Base-by-base conservation (phyloP, 2,797 vertebrate species). In the Perodicticus potto region DNA sequence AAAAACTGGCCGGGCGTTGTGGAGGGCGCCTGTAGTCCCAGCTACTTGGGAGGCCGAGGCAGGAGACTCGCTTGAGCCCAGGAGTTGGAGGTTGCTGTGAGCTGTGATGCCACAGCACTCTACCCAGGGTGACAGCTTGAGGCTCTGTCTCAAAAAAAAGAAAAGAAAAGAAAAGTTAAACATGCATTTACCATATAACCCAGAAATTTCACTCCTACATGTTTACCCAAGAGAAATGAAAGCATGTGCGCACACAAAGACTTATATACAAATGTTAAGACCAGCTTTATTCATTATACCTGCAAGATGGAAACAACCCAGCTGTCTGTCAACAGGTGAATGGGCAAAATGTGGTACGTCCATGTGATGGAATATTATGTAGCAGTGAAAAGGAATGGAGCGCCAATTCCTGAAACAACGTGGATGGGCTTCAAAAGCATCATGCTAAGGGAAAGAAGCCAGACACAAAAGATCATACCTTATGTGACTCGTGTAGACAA, bases 401-500 rank as follows among this genome's bases (percentile, higher is more conserved):
- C 22, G 12, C 5, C 22, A 2, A 23, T 5, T 55, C 6, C 22
- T 34, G 11, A 70, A 40, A 2, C 0, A 0, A 40, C 16, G 5
- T 6, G 17, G 10, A 19, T 57, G 14, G 69, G 4, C 6, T 43
- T 37, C 70, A 85, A 89, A 73, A 61, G n/a, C 34, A 1, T 37
- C 7, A 65, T 10, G 37, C 81, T 12, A 1, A n/a, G 14, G 37
- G 43, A 32, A 53, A 96, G 59, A 78, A 82, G 43, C 19, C 16
- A 37, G 83, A 69, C 11, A 11, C 55, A 61, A 5, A 20, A n/a
- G n/a, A 27, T 22, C 57, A 43, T 40, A 17, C 2, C 16, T 5
- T 2, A 2, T 29, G 3, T 57, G 25, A 49, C 8, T 81, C n/a
- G 49, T 0, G 49, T 34, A 7, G 19, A 8, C 1, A 23, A 59